A percentile compares a stretch with the other conserved stretches of the same genome.
phyloP scores from a whole-genome alignment of 2,797 vertebrate species.

The Rallus crepitans region DNA sequence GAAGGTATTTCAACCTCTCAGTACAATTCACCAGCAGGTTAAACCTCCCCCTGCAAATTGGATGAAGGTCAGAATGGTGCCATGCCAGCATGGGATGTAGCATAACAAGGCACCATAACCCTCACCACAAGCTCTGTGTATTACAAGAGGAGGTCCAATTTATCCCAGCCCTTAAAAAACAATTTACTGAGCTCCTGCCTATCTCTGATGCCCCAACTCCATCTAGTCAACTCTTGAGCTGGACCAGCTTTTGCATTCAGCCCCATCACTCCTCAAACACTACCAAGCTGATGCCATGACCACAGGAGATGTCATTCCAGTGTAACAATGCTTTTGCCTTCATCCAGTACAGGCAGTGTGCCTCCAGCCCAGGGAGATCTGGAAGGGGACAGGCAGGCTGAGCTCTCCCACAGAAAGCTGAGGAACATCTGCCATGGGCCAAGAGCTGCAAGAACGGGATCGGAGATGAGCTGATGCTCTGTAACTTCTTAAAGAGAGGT shows the following conservation, averaged over 20 bases:
- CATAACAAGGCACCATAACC: not conserved
- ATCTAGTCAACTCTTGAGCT: accelerated
- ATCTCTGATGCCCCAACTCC: not conserved
- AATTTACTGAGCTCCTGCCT: not conserved
- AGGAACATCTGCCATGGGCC: not conserved
- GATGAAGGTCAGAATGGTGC: not conserved
- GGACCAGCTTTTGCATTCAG: not conserved
- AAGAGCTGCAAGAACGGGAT: not conserved
- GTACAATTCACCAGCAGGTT: accelerated
- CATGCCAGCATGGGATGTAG: accelerated
- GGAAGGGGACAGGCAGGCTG: not conserved
- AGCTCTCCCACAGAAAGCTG: not conserved
- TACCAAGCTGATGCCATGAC: not conserved
- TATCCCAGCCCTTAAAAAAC: not conserved
- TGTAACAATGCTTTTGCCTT: not conserved
- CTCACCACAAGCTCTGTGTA: accelerated
- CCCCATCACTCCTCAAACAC: not conserved
- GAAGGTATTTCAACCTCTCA: not conserved
- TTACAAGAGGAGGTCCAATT: not conserved
- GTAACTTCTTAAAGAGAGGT: not conserved
- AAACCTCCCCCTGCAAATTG: not conserved
- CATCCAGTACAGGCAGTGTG: not conserved
- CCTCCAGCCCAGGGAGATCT: accelerated
- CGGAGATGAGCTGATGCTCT: not conserved
- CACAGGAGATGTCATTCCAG: not conserved